Conservation (phyloP, 2,113 vertebrate genomes). For the Columba janthina region DNA sequence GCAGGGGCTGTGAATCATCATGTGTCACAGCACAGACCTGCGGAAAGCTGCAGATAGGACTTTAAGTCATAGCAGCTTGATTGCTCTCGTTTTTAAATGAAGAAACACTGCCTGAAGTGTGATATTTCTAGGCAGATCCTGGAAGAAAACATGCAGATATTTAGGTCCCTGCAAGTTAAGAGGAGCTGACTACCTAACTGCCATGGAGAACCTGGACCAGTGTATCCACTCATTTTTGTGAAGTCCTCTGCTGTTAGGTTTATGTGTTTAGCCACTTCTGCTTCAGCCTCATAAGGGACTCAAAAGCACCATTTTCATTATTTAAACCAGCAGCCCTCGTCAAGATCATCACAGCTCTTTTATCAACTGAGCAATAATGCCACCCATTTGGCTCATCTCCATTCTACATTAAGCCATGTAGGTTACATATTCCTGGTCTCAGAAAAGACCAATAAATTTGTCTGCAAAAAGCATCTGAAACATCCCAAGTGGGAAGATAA, state of each 20-base stretch:
- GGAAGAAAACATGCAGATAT: background rate
- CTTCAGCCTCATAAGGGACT: background rate
- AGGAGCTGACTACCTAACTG: background rate
- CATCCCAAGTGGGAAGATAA: background rate
- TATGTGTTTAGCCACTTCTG: background rate
- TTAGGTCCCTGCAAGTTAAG: background rate
- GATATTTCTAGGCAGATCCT: background rate
- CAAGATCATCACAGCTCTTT: background rate
- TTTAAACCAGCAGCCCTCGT: background rate
- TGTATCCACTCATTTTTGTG: background rate
- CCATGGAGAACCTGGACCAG: background rate
- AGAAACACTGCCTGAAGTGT: background rate
- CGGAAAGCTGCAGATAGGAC: background rate
- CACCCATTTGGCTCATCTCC: background rate
- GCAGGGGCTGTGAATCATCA: background rate
- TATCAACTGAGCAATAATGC: background rate
- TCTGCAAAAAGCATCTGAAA: background rate
- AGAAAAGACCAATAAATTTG: background rate
- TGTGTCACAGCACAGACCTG: background rate
- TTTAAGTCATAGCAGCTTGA: background rate
- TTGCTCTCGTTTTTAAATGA: background rate
- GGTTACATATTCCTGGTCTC: background rate
- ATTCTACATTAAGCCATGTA: background rate
- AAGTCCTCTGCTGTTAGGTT: background rate
- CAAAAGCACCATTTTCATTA: background rate